phyloP scores from a whole-genome alignment of 2,113 vertebrate species.

The Salvelinus fontinalis region DNA sequence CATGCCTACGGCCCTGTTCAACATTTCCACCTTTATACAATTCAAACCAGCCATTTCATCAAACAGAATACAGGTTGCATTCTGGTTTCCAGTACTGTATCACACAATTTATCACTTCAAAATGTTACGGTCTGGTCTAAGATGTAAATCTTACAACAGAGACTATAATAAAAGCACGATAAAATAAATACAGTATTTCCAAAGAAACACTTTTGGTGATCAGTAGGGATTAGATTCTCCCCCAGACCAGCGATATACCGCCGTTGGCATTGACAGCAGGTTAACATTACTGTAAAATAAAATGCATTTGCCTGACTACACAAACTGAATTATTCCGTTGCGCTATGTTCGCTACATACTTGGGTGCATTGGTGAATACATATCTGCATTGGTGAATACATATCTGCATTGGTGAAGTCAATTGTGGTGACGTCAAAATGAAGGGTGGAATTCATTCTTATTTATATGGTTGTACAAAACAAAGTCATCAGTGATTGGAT shows the following conservation, averaged over 20 bases:
- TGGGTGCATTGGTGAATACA: no score
- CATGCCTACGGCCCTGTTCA: not conserved
- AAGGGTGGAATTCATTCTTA: no score
- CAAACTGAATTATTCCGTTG: no score
- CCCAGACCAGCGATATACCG: not conserved
- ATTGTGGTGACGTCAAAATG: no score
- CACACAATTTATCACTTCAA: constrained; percentile 1
- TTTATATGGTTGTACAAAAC: no score
- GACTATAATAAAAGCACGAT: not conserved
- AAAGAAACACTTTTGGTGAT: no score
- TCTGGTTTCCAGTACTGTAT: constrained; percentile 12
- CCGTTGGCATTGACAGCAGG: not conserved
- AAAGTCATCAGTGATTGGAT: no score
- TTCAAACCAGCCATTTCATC: not conserved
- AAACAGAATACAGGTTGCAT: constrained; percentile 10
- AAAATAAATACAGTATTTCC: constrained; percentile 6
- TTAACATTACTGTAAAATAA: not conserved
- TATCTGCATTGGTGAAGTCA: no score
- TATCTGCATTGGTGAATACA: no score
- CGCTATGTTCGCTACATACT: no score
- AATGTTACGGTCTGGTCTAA: no score
- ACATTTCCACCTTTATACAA: not conserved
- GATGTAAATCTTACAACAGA: no score
- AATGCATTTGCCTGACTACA: not conserved
- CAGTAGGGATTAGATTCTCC: not conserved